Base-by-base conservation (phyloP, 2,797 vertebrate species). In the Sphenopsis melanotis region DNA sequence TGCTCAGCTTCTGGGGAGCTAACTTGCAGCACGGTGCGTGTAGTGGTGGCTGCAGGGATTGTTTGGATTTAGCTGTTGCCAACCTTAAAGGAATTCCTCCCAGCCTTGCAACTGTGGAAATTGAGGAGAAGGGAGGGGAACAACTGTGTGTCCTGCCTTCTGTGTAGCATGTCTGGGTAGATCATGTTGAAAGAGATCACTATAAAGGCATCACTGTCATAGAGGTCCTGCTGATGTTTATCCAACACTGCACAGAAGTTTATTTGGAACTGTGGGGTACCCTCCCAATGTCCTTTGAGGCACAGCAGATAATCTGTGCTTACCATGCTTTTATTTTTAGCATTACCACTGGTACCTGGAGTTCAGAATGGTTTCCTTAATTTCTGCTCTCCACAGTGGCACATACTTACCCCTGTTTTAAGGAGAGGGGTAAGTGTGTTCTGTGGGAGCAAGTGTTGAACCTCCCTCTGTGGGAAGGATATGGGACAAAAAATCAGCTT, bases 161-260 rank as follows among this genome's bases (percentile, higher is more conserved):
- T 70, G 9, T 56, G 30, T 46, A 32, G 22, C 2, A 2, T 34
- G 29, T 60, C 34, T 49, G 37, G 15, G 21, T 59, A 44, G 32
- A 15, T 77, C 68, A 17, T 42, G 10, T 21, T 52, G 64, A 74
- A 75, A 32, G 53, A 66, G 19, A 50, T 39, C 1, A 1, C 29
- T 64, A 14, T 16, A 63, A 72, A 80, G 74, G 21, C 20, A 20
- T 34, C 23, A 6, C 50, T 5, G 14, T 52, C n/a, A 4, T 3
- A 36, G 50, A 59, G 21, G 36, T 83, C 41, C 26, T 32, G 32
- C 34, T 44, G 34, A 22, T 79, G 19, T 36, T 84, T 65, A 47
- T 24, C 30, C 47, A 7, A 0, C 3, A 0, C 49, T 32, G 29
- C 16, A 3, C 15, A 32, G 34, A 36, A 41, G 15, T 41, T 52